phyloP scores from a whole-genome alignment of 2,113 vertebrate genomes.

The Enhydra lutris region DNA sequence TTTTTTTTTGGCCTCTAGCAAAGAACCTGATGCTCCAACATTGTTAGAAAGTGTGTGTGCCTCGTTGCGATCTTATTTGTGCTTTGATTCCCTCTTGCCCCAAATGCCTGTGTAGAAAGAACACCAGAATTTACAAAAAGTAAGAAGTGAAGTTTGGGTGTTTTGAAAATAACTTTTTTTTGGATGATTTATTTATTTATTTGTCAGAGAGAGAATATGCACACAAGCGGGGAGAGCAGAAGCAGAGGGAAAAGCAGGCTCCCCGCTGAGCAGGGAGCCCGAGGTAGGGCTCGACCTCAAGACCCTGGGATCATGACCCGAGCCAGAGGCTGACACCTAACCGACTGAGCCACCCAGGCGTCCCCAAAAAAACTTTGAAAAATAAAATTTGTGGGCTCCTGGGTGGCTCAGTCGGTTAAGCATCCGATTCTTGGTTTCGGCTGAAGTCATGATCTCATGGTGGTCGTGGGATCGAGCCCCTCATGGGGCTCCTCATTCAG shows the following conservation, averaged over 20 bases:
- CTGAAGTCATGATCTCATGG: background rate
- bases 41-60: background rate
- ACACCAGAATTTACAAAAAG: background rate
- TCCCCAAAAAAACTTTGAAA: background rate
- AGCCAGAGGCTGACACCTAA: too few relatives aligned
- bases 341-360: too few relatives aligned
- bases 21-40: background rate
- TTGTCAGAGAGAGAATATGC: too few relatives aligned
- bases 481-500: background rate
- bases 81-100: background rate
- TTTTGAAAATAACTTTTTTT: conserved; percentile 16
- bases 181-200: too few relatives aligned
- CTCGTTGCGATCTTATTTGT: background rate
- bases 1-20: background rate
- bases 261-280: too few relatives aligned
- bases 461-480: background rate
- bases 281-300: too few relatives aligned
- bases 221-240: too few relatives aligned
- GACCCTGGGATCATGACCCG: too few relatives aligned
- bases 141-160: background rate
- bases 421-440: background rate
- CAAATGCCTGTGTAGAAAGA: background rate
- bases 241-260: too few relatives aligned
- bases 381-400: background rate
- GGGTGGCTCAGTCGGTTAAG: background rate